Base-by-base conservation (phyloP, 2,888 invertebrate species). In the Cistogaster globosa region DNA sequence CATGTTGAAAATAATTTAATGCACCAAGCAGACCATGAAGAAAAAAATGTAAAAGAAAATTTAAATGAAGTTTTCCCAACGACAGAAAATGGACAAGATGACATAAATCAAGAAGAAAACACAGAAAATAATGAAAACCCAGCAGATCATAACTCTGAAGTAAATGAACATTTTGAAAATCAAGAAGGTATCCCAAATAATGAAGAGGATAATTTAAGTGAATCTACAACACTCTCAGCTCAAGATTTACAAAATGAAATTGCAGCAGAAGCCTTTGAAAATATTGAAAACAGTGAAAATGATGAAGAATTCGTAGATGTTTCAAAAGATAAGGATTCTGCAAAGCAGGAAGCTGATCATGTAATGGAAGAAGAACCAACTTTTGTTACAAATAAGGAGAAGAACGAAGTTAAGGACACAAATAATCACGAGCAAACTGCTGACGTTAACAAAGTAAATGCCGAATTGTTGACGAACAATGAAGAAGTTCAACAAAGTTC, bases 381-480 rank as follows among this genome's bases (percentile, higher is more conserved):
- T 18, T 9, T 11, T 14, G 16, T 0, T 3, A 16, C 18, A 26
- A 81, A 85, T 36, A 83, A 84, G 62, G 26, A 62, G 1, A 76
- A 77, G 68, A n/a, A 68, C 32, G 48, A 80, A 42, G 53, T 6
- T 20, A 4, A 9, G 82, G 87, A 87, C 81, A n/a, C 67, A 38
- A 63, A 57, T 58, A 26, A 18, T 6, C 12, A n/a, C 8, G 26
- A n/a, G 12, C 26, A 26, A 42, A 3, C 14, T 48, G n/a, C 26
- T 6, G 22, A 63, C n/a, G 14, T 18, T 14, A 62, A 62, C 12
- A 55, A 72, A 7, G 0, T 18, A 1, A 36, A 20, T 22, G 22
- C 72, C 60, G 88, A 88, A 69, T 83, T 85, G 68, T 80, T 20
- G 0, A 9, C 42, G 48, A 79, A 45, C 53, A 76, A 80, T n/a